Evolutionary conservation across 2,113 vertebrate species (phyloP).

Genomic region (Phrynosoma blainvillii): DNA sequence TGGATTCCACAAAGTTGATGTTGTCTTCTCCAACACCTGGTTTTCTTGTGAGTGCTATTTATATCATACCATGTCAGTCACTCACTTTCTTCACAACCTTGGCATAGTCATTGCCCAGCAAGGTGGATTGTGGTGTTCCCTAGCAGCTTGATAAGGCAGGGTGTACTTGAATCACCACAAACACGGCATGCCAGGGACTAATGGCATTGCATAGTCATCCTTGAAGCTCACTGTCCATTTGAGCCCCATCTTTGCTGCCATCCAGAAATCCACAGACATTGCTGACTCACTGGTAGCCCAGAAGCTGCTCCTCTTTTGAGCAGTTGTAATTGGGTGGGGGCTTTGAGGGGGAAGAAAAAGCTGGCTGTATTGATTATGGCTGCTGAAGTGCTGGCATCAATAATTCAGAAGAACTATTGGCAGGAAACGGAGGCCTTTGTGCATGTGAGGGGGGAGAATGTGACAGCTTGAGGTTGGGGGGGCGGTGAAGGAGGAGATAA

Average conservation of each 20-base stretch:
- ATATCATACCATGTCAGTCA: neutral
- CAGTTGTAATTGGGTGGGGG: rapidly evolving
- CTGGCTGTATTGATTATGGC: conserved; percentile 47
- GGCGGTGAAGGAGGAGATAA: conserved; percentile 35
- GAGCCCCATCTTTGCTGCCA: neutral
- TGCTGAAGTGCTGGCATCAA: conserved; percentile 66
- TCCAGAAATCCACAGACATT: neutral
- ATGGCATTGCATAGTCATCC: conserved; percentile 6
- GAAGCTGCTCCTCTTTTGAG: conserved; percentile 1
- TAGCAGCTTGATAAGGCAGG: neutral
- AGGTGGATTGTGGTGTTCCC: conserved; percentile 2
- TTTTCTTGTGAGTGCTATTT: neutral
- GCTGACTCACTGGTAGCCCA: conserved; percentile 26
- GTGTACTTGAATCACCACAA: neutral
- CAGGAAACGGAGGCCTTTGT: conserved; percentile 59
- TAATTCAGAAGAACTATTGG: conserved; percentile 62
- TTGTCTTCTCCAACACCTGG: neutral
- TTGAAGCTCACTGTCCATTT: neutral
- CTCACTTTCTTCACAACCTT: neutral
- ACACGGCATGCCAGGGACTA: neutral
- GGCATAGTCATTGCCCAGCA: neutral
- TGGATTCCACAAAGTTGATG: neutral
- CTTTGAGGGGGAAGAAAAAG: conserved; percentile 18
- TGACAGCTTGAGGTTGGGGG: conserved; percentile 14
- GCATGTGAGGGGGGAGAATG: conserved; percentile 20